These are phyloP conservation scores for Hermodice carunculata DNA, from an alignment of 2,888 invertebrate genomes.

Conservation along the genomic window DNA sequence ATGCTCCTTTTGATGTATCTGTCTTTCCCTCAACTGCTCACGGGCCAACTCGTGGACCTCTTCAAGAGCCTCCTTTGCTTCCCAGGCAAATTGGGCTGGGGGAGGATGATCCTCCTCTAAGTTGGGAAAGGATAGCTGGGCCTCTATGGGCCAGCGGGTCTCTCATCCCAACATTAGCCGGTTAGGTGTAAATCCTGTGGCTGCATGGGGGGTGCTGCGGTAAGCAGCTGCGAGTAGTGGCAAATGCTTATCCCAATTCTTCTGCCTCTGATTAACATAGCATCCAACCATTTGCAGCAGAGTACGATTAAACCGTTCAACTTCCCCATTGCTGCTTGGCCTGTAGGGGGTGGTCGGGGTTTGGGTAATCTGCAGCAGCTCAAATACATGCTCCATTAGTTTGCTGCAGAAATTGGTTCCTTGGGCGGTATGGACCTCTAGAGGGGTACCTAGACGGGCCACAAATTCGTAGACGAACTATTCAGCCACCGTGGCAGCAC, in stretches of 20 bases:
- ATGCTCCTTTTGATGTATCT: not conserved
- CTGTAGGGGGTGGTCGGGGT: conserved; percentile 12
- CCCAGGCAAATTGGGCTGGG: not conserved
- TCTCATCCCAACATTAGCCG: conserved; percentile 29
- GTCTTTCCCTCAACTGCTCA: not conserved
- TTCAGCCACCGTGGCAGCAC: conserved; percentile 28
- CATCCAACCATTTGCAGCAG: conserved; percentile 31
- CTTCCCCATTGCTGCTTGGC: conserved; percentile 35
- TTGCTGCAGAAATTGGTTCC: conserved; percentile 12
- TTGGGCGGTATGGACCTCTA: conserved; percentile 22
- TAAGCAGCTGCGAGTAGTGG: conserved; percentile 32
- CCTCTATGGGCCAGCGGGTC: conserved; percentile 28
- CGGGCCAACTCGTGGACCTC: not conserved
- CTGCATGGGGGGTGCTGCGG: conserved; percentile 22
- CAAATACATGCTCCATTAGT: conserved; percentile 14
- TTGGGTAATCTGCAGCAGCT: conserved; percentile 9
- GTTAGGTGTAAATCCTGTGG: conserved; percentile 29
- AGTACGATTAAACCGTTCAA: conserved; percentile 20
- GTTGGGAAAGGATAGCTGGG: not conserved
- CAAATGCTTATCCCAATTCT: conserved; percentile 45
- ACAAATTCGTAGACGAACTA: conserved; percentile 29
- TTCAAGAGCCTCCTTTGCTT: not conserved
- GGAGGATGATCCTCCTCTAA: not conserved
- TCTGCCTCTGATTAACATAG: conserved; percentile 37
- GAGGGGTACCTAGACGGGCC: conserved; percentile 19